Evolutionary conservation across 2,797 vertebrate species (phyloP), one percentile per base, ranked within the genome.

Genomic region (Leontopithecus rosalia): DNA sequence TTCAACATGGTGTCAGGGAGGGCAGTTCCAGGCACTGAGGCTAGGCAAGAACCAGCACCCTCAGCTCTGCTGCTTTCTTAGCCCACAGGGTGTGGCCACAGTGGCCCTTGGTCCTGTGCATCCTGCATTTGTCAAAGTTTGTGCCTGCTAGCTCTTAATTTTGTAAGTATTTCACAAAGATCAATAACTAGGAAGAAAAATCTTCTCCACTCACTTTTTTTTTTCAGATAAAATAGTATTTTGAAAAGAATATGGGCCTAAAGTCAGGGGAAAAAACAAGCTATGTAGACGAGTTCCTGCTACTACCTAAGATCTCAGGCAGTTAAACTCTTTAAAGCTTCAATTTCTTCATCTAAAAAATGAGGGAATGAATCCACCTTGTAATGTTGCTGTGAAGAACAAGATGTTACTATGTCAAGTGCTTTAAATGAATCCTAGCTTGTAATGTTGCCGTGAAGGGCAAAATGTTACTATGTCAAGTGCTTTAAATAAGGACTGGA

Each of bases 11-110:
- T 6, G 17, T 11, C 4, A 43, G 39, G 41, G 3, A n/a, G 22
- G 73, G 12, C 4, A 1, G 1, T 41, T 24, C 58, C 76, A 43
- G 82, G 64, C 41, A 41, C 20, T 0, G 0, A 85, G 72, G 33
- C n/a, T n/a, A 8, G 22, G 52, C 28, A 46, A 58, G 33, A 57
- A 9, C n/a, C 19, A 7, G 14, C 19, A 6, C 13, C 26, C 15
- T 6, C 10, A 7, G 13, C 50, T 13, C 33, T 2, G 19, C 61
- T 5, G 19, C 11, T 10, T 67, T 43, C 17, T 17, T 64, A 57
- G 61, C 52, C 20, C 4, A 0, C 70, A 75, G 58, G n/a, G 12
- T 0, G 0, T 12, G 50, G 20, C 36, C 0, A 0, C 73, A 0
- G 4, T 0, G 1, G 61, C 76, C 41, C 52, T 12, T 15, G 1